These are phyloP conservation scores for Strigops habroptila DNA, from an alignment of 2,113 vertebrate genomes.

Conservation along the genomic window DNA sequence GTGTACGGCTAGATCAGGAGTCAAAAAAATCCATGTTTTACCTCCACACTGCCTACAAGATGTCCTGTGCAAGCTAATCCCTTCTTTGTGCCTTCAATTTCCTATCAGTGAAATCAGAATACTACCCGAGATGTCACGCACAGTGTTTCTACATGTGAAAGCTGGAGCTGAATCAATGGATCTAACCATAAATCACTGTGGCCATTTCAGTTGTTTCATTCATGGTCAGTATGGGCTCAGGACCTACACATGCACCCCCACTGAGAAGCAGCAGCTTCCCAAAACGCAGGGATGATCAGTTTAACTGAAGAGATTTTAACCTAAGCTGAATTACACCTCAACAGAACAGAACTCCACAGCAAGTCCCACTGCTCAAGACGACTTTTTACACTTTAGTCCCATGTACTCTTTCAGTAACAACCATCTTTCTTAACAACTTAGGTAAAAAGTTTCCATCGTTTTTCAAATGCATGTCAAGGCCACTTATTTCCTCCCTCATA, in stretches of 20 bases:
- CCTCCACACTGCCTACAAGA: not conserved
- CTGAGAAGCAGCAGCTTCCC: not conserved
- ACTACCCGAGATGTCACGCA: not conserved
- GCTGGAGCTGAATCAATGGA: not conserved
- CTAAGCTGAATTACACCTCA: not conserved
- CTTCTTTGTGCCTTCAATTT: not conserved
- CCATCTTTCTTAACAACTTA: not conserved
- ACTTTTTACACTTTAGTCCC: conserved; percentile 11
- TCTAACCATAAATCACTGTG: not conserved
- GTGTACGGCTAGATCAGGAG: not conserved
- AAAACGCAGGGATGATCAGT: not conserved
- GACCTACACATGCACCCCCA: rapidly evolving
- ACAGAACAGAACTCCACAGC: not conserved
- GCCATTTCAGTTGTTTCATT: not conserved
- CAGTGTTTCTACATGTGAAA: not conserved
- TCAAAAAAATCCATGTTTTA: not conserved
- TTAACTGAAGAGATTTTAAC: not conserved
- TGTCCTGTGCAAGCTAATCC: not conserved
- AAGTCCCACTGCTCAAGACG: not conserved
- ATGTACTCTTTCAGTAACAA: not conserved
- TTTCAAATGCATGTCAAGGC: not conserved
- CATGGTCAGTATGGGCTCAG: not conserved
- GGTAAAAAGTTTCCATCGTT: not conserved
- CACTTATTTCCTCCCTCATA: not conserved
- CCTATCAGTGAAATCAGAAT: not conserved